phyloP scores from a whole-genome alignment of 2,888 invertebrate species.

The Pantelozetes paolii region DNA sequence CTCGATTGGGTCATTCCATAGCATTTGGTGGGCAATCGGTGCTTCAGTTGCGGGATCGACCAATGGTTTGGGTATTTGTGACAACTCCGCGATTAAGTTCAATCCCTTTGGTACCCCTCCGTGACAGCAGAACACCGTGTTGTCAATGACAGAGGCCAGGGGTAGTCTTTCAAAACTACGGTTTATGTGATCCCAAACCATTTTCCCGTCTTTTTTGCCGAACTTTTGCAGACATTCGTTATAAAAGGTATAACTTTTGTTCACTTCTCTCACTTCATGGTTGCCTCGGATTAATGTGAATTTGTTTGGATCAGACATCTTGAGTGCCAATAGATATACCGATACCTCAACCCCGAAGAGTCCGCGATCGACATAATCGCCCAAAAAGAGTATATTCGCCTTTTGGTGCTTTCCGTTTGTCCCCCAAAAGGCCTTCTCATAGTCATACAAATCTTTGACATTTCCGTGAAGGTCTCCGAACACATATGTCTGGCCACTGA shows the following conservation, averaged over 20 bases:
- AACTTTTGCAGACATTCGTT: constrained; percentile 28
- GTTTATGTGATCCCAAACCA: constrained; percentile 33
- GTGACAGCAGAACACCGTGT: constrained; percentile 36
- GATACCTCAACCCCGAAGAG: background rate
- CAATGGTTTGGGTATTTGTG: background rate
- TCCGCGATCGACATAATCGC: constrained; percentile 36
- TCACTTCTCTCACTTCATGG: constrained; percentile 30
- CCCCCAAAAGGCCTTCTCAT: background rate
- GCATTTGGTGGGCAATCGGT: background rate
- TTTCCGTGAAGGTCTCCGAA: constrained; percentile 23
- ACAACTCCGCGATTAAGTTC: background rate
- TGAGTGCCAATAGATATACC: constrained; percentile 19
- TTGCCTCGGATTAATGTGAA: constrained; percentile 38
- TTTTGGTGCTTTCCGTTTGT: background rate
- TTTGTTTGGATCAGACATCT: background rate
- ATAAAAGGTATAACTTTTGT: constrained; percentile 31
- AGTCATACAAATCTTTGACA: background rate
- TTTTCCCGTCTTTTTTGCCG: background rate
- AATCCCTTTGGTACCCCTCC: constrained; percentile 5
- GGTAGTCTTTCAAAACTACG: constrained; percentile 31
- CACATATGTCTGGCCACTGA: background rate
- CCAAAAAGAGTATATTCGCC: constrained; percentile 29
- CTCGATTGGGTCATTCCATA: constrained; percentile 33
- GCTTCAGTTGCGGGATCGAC: background rate
- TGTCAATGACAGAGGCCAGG: constrained; percentile 34